Base-by-base conservation (phyloP, 2,888 invertebrate genomes). In the Antitype chi region DNA sequence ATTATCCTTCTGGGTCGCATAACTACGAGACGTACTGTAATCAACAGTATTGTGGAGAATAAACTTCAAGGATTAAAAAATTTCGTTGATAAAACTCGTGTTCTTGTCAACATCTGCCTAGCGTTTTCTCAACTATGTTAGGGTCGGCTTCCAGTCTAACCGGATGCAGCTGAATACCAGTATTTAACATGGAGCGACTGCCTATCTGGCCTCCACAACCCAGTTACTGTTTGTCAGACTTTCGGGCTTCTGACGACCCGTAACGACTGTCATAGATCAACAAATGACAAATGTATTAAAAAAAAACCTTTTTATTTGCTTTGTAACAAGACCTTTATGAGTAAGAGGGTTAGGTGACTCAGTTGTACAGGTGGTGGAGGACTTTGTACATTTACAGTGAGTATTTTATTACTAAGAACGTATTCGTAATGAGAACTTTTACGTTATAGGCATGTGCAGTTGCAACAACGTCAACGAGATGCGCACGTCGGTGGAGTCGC, bases 401-500 rank as follows among this genome's bases (percentile, higher is more conserved):
- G 8, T 38, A 15, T 15, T 59, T 38, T 52, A 25, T 53, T 70
- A 57, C 52, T 78, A 43, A 82, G 32, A 70, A 70, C 17, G 15
- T 49, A 47, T 78, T 57, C 25, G 38, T 79, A 63, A 70, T 78
- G 28, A 32, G 6, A 28, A 52, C 52, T 38, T 25, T 71, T 55
- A 57, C 73, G 88, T 95, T 92, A 81, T 95, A 96, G 97, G 97
- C 88, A 93, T 96, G 74, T 96, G 96, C 89, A 96, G 93, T 88
- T 96, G 96, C 86, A 95, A 92, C 88, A 94, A 92, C 76, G 92
- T 89, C 23, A 90, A 85, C 70, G 96, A 95, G 78, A 82, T 94
- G 90, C 94, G 96, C 74, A 89, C 94, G 38, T 96, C 96, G 7
- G 86, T 96, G 74, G 96, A 96, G 84, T 95, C 96, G 55, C 95